A percentile compares a stretch with the other conserved stretches of the same genome.
Conservation (phyloP, 2,888 invertebrate genomes). For the Spodoptera littoralis region DNA sequence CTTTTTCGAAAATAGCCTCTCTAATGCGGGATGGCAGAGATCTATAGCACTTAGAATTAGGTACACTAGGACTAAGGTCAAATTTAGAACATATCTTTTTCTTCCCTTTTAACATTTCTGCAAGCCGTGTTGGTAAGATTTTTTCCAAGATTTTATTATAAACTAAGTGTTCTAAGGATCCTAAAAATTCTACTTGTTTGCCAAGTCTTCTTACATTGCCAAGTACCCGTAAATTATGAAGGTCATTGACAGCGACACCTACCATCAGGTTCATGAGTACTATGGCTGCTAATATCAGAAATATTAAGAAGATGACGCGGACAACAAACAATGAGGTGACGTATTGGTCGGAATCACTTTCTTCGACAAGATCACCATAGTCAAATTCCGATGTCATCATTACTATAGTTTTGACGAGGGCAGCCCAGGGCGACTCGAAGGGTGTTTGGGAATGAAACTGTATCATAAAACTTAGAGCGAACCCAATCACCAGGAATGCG, state of each 20-base stretch:
- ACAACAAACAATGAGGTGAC: conserved; percentile 75
- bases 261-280: conserved; percentile 89
- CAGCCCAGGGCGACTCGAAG: conserved; percentile 83
- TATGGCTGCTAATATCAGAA: conserved; percentile 86
- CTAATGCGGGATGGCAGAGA: conserved; percentile 71
- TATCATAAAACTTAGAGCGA: conserved; percentile 87
- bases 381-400: conserved; percentile 90
- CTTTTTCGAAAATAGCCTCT: conserved; percentile 78
- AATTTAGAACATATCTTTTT: conserved; percentile 34
- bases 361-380: conserved; percentile 81
- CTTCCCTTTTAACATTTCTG: conserved; percentile 26
- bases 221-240: conserved; percentile 84
- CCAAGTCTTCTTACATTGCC: conserved; percentile 85
- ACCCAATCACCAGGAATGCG: conserved; percentile 84
- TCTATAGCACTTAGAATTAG: conserved; percentile 57
- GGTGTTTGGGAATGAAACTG: conserved; percentile 83
- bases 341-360: conserved; percentile 58
- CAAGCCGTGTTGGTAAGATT: conserved; percentile 44
- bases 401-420: conserved; percentile 86
- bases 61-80: conserved; percentile 37
- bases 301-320: conserved; percentile 83
- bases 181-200: conserved; percentile 87
- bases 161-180: conserved; percentile 54
- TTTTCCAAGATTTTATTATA: conserved; percentile 46
- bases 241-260: conserved; percentile 88